phyloP scores from a whole-genome alignment of 2,888 invertebrate genomes.

The Drosophila anomelani region DNA sequence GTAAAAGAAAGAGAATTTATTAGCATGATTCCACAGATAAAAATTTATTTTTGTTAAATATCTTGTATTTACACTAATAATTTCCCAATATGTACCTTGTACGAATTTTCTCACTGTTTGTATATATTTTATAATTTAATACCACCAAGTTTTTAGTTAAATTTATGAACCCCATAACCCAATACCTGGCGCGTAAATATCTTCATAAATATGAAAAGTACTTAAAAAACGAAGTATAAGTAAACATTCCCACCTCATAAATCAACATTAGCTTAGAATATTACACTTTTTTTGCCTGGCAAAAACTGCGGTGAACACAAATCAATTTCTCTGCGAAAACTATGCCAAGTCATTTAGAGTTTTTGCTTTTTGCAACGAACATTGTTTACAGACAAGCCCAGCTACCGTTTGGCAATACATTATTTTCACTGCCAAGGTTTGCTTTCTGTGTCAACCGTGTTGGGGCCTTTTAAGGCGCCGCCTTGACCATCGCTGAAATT shows the following conservation, averaged over 20 bases:
- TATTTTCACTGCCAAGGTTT: slow-evolving; percentile 67
- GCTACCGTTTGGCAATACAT: slow-evolving; percentile 40
- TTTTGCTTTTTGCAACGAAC: slow-evolving; percentile 13
- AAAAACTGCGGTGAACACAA: slow-evolving; percentile 18
- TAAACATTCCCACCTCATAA: slow-evolving; percentile 24
- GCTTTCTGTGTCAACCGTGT: slow-evolving; percentile 36
- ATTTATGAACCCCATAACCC: neutral
- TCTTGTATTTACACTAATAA: too few species aligned
- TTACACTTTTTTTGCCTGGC: slow-evolving; percentile 9
- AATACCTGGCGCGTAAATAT: slow-evolving; percentile 1
- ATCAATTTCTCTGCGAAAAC: slow-evolving; percentile 38
- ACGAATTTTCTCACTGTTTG: too few species aligned
- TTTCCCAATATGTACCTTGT: too few species aligned
- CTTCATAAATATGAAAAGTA: neutral
- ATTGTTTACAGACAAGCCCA: slow-evolving; percentile 33
- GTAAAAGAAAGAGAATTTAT: too few species aligned
- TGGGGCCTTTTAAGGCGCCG: slow-evolving; percentile 48
- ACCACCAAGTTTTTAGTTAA: neutral
- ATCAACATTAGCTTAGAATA: slow-evolving; percentile 25
- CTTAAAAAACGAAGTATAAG: neutral
- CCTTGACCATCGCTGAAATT: slow-evolving; percentile 8
- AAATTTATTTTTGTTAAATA: too few species aligned
- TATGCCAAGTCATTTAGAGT: slow-evolving; percentile 34
- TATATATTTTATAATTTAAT: too few species aligned
- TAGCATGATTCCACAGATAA: too few species aligned